Percentiles rank a stretch among this genome's conserved stretches.
phyloP scores from a whole-genome alignment of 2,797 vertebrate genomes.

The Spheniscus humboldti region DNA sequence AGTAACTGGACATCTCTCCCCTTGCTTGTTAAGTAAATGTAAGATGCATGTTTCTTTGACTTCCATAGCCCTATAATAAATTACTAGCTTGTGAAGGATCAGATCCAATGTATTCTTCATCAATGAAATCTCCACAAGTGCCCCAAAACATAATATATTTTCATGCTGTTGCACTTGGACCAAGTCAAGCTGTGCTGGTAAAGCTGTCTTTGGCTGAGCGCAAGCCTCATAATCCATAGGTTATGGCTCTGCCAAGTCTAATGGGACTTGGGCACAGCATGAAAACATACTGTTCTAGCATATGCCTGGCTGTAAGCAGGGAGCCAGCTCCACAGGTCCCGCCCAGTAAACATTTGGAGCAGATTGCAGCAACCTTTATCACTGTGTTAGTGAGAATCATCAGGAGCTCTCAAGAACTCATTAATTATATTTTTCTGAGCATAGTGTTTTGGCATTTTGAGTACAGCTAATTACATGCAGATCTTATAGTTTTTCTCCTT shows the following conservation, averaged over 20 bases:
- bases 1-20: not conserved
- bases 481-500: constrained; percentile 25
- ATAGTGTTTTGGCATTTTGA: constrained; percentile 59
- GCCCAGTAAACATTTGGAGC: constrained; percentile 34
- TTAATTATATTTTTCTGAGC: constrained; percentile 68
- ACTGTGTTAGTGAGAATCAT: constrained; percentile 34
- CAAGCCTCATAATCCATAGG: not conserved
- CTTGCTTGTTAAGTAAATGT: not conserved
- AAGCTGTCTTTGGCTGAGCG: not conserved
- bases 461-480: constrained; percentile 71
- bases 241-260: constrained; percentile 28
- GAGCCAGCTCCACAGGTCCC: not conserved
- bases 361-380: constrained; percentile 51
- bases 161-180: constrained; percentile 17
- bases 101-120: not conserved
- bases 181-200: constrained; percentile 34
- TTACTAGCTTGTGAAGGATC: not conserved
- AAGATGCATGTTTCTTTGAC: not conserved
- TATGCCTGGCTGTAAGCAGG: constrained; percentile 16
- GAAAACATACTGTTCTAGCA: not conserved
- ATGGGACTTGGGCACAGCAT: constrained; percentile 46
- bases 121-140: constrained; percentile 11
- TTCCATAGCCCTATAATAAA: not conserved
- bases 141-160: constrained; percentile 17
- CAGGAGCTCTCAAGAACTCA: constrained; percentile 55